Conservation (phyloP, 2,113 vertebrate species). For the Hassar affinis region DNA sequence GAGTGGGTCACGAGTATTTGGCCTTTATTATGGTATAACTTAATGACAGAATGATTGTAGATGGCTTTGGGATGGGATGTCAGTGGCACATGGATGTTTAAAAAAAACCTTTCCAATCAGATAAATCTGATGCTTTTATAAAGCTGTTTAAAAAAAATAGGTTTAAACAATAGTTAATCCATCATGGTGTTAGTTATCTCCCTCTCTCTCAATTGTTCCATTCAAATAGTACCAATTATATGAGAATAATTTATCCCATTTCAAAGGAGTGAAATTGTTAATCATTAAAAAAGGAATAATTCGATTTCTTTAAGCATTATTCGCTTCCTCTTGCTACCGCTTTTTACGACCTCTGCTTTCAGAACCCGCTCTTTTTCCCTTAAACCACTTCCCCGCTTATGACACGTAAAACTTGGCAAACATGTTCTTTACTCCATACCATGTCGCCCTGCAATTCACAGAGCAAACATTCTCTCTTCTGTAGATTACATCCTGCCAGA, state of each 20-base stretch:
- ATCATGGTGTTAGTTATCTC: background rate
- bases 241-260: background rate
- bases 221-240: background rate
- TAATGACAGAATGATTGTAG: background rate
- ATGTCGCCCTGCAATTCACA: constrained; percentile 17
- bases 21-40: background rate
- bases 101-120: too few species aligned
- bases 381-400: background rate
- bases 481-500: constrained; percentile 85
- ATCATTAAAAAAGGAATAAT: background rate
- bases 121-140: background rate
- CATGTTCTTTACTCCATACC: background rate
- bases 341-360: background rate
- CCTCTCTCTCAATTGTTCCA: background rate
- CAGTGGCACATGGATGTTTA: too few species aligned
- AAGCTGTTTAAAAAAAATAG: background rate
- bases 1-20: background rate
- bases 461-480: constrained; percentile 72
- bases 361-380: background rate
- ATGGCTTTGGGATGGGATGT: background rate
- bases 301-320: background rate
- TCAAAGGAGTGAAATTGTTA: background rate
- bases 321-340: background rate
- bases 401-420: constrained; percentile 2
- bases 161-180: background rate